Evolutionary conservation across 2,888 invertebrate genomes (phyloP).

Genomic region (Pachymerium ferrugineum): DNA sequence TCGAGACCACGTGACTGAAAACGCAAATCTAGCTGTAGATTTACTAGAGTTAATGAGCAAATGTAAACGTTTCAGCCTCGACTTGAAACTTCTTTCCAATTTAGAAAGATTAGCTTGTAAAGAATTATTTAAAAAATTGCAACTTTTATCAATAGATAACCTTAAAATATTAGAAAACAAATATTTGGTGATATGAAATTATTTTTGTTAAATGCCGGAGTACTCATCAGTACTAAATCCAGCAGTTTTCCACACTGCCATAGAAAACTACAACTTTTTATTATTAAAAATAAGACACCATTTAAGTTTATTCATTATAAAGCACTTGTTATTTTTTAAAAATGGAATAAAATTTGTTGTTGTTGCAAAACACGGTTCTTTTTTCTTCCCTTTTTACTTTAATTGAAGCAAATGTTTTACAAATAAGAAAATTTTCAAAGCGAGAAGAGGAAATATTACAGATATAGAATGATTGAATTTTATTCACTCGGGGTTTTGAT

Average conservation of each 20-base stretch:
- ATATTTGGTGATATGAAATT: background rate
- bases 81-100: background rate
- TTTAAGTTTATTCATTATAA: background rate
- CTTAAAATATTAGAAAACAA: background rate
- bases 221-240: conserved; percentile 1
- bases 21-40: background rate
- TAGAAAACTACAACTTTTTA: conserved; percentile 1
- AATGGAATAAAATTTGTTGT: too few species aligned
- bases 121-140: background rate
- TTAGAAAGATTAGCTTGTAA: background rate
- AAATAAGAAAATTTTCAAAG: background rate
- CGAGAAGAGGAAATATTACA: too few species aligned
- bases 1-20: background rate
- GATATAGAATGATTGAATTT: too few species aligned
- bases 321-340: too few species aligned
- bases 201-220: too few species aligned
- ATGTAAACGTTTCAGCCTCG: background rate
- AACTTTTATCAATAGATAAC: background rate
- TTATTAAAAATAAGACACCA: background rate
- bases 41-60: background rate
- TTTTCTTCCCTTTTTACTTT: background rate
- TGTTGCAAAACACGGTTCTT: too few species aligned
- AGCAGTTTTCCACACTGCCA: conserved; percentile 17
- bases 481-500: background rate
- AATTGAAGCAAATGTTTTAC: background rate